Conservation (phyloP, 2,888 invertebrate genomes). For the Hybos culiciformis region DNA sequence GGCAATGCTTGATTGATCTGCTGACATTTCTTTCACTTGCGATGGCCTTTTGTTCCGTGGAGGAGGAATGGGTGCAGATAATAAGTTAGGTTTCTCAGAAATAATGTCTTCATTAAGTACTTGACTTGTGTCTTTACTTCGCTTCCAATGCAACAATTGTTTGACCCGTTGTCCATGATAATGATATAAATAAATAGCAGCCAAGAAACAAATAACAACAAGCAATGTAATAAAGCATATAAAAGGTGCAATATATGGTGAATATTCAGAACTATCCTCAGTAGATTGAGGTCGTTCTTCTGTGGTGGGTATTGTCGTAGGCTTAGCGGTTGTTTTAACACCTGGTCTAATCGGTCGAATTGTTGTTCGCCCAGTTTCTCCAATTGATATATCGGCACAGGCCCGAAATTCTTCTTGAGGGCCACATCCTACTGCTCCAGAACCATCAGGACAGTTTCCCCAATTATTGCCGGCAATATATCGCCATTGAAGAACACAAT, state of each 20-base stretch:
- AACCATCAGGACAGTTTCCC: slow-evolving; percentile 60
- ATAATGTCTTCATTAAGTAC: slow-evolving; percentile 8
- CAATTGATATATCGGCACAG: slow-evolving; percentile 67
- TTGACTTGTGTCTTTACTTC: slow-evolving; percentile 16
- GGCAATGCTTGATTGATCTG: slow-evolving; percentile 23
- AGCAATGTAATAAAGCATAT: slow-evolving; percentile 53
- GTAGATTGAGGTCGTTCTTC: slow-evolving; percentile 13
- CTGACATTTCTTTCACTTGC: slow-evolving; percentile 23
- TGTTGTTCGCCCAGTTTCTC: slow-evolving; percentile 37
- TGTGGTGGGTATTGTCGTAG: slow-evolving; percentile 15
- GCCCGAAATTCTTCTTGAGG: slow-evolving; percentile 80
- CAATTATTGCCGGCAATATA: slow-evolving; percentile 79
- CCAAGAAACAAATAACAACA: slow-evolving; percentile 48
- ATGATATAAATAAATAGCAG: slow-evolving; percentile 58
- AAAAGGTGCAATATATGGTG: slow-evolving; percentile 40
- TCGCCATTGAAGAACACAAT: slow-evolving; percentile 80
- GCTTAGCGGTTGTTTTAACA: slow-evolving; percentile 19
- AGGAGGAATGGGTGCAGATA: slow-evolving; percentile 24
- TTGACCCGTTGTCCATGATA: slow-evolving; percentile 58
- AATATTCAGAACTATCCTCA: slow-evolving; percentile 22
- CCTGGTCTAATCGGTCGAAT: slow-evolving; percentile 31
- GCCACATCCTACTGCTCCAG: slow-evolving; percentile 72
- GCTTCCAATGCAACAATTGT: slow-evolving; percentile 42
- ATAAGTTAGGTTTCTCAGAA: slow-evolving; percentile 8
- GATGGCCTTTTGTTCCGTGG: slow-evolving; percentile 27